Base-by-base conservation (phyloP, 2,888 invertebrate genomes). In the Zootermopsis nevadensis region DNA sequence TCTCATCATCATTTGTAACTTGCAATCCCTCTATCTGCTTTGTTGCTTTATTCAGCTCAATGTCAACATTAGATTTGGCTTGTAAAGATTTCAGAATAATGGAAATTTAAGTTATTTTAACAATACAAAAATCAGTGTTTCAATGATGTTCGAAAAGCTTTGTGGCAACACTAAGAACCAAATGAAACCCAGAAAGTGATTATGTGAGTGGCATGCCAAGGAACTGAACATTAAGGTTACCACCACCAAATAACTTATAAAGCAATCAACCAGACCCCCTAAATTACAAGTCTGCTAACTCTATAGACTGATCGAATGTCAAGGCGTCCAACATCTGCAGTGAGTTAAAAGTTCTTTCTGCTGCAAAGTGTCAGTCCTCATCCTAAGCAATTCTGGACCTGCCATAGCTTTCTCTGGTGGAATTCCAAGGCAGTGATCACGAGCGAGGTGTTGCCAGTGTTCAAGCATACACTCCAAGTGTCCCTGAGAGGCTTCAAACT, bases 281-380 rank as follows among this genome's bases (percentile, higher is more conserved):
- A n/a, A 48, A 48, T 19, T 48, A 19, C 19, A 48, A 12, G 48
- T 42, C 15, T 12, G 38, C 38, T 15, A 42, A 42, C 38, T 42
- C 10, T 42, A 15, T 42, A 8, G 15, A 22, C 77, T 48, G 81
- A 86, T 86, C 77, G 85, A 35, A 84, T 83, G 85, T 92, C 91
- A 0, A 93, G 89, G 80, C 93, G 91, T 0, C 93, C 92, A 86
- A 93, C 93, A 82, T 93, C 93, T 0, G 93, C 91, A 0, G 93
- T 92, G 27, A 95, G 91, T 10, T n/a, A 91, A 88, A 0, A 95
- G 90, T 87, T 96, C 95, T 19, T 93, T 92, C 86, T 93, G 93
- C 84, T 95, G 93, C 42, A 96, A 22, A 0, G 35, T 60, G n/a
- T 79, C 79, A 35, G 31, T 77, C 38, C 60, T 22, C 31, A 42